Conservation (phyloP, 1,140 invertebrate species). For the Drosophila erecta region DNA sequence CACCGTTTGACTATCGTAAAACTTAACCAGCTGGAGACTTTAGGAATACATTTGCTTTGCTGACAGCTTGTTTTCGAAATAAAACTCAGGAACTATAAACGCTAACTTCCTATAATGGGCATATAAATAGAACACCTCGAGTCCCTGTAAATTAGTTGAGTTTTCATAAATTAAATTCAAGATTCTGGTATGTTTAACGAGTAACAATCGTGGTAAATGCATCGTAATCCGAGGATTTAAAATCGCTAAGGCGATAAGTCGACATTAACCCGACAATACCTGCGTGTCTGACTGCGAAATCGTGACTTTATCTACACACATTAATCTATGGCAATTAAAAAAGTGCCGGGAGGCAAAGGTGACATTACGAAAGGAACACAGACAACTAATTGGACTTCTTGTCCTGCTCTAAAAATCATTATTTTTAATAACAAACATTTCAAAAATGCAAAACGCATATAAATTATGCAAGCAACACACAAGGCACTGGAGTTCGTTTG, state of each 20-base stretch:
- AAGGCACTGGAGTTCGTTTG: slow-evolving; percentile 43
- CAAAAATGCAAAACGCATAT: slow-evolving; percentile 64
- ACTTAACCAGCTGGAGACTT: slow-evolving; percentile 61
- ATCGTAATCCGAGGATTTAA: slow-evolving; percentile 2
- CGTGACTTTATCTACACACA: slow-evolving; percentile 33
- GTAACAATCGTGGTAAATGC: slow-evolving; percentile 15
- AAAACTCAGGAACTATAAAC: slow-evolving; percentile 32
- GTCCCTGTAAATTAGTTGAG: slow-evolving; percentile 14
- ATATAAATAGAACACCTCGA: slow-evolving; percentile 11
- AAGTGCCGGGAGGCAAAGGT: neutral
- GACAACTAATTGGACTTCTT: slow-evolving; percentile 52
- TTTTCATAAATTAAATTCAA: neutral
- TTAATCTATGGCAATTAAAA: slow-evolving; percentile 38
- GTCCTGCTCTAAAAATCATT: slow-evolving; percentile 75
- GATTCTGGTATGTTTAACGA: slow-evolving; percentile 4
- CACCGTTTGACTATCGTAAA: slow-evolving; percentile 42
- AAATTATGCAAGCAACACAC: slow-evolving; percentile 59
- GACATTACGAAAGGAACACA: slow-evolving; percentile 28
- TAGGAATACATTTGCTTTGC: slow-evolving; percentile 42
- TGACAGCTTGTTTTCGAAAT: slow-evolving; percentile 24
- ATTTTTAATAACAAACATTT: slow-evolving; percentile 64
- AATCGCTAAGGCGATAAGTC: slow-evolving; percentile 29
- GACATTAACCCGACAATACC: slow-evolving; percentile 24
- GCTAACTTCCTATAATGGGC: slow-evolving; percentile 1
- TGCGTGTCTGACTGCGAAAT: slow-evolving; percentile 12